phyloP scores from a whole-genome alignment of 2,888 invertebrate species.

The Scelioninae gen. 1 region DNA sequence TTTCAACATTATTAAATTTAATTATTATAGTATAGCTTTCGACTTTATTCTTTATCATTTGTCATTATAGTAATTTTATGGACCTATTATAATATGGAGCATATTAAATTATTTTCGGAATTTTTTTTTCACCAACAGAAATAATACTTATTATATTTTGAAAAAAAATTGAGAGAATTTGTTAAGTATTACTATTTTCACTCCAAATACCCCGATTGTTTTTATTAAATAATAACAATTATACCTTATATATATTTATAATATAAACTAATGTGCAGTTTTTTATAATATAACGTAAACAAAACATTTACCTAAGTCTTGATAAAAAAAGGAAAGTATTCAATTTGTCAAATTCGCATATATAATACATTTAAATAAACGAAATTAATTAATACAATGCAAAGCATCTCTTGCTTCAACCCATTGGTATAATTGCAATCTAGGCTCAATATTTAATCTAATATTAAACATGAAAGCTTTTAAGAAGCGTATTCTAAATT shows the following conservation, averaged over 20 bases:
- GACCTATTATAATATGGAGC: slow-evolving; percentile 41
- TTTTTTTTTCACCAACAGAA: slow-evolving; percentile 12
- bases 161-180: not conserved
- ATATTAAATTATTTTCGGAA: slow-evolving; percentile 34
- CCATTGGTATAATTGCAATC: slow-evolving; percentile 35
- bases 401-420: slow-evolving; percentile 7
- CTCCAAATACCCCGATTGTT: too few species aligned
- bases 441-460: slow-evolving; percentile 44
- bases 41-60: slow-evolving; percentile 45
- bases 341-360: slow-evolving; percentile 1
- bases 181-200: not conserved
- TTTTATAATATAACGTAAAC: too few species aligned
- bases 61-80: slow-evolving; percentile 40
- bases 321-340: not conserved
- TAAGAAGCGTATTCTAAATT: slow-evolving; percentile 44
- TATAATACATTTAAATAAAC: slow-evolving; percentile 23
- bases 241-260: too few species aligned
- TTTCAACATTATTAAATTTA: slow-evolving; percentile 18
- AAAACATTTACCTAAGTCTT: slow-evolving; percentile 3
- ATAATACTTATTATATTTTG: slow-evolving; percentile 10
- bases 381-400: slow-evolving; percentile 22
- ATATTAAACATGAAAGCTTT: slow-evolving; percentile 56
- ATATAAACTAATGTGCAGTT: too few species aligned
- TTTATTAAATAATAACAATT: too few species aligned
- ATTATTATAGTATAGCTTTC: slow-evolving; percentile 18